Percentiles rank a stretch among this genome's conserved stretches.
phyloP scores from a whole-genome alignment of 2,113 vertebrate genomes.

The Calyptommatus sinebrachiatus region DNA sequence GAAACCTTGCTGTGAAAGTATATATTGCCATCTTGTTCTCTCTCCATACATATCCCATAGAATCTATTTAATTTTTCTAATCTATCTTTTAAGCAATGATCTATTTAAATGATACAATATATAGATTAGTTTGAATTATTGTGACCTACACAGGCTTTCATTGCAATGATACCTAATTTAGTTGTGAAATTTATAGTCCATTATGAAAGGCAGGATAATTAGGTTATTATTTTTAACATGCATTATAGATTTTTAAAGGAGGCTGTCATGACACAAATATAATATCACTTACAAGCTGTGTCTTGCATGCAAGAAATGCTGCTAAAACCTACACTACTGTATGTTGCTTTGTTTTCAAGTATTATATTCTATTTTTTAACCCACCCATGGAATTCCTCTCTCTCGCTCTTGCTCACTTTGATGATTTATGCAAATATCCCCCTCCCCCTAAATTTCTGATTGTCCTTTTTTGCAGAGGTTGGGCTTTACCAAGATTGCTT shows the following conservation, averaged over 20 bases:
- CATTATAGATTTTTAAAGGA: constrained; percentile 24
- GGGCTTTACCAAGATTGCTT: too few relatives aligned
- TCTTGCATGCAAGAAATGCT: background rate
- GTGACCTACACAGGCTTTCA: constrained; percentile 20
- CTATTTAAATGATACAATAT: constrained; percentile 13
- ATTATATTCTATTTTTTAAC: background rate
- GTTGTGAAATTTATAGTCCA: constrained; percentile 10
- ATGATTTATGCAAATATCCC: background rate
- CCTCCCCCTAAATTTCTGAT: too few relatives aligned
- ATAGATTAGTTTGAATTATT: constrained; percentile 22
- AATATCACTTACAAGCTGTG: background rate
- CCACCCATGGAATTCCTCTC: too few relatives aligned
- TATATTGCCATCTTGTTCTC: background rate
- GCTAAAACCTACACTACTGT: background rate
- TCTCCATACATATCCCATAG: background rate
- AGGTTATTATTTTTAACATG: constrained; percentile 5
- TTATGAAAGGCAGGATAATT: constrained; percentile 17
- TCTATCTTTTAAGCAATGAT: constrained; percentile 10
- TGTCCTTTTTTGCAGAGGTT: background rate
- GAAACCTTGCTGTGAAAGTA: constrained; percentile 14
- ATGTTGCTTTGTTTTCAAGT: background rate
- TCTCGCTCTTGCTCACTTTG: background rate
- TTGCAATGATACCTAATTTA: constrained; percentile 23
- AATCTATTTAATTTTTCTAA: constrained; percentile 14
- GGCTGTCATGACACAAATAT: background rate